Percentiles rank a stretch among this genome's conserved stretches.
Conservation (phyloP, 1,140 invertebrate species). For the Sitophilus oryzae region DNA sequence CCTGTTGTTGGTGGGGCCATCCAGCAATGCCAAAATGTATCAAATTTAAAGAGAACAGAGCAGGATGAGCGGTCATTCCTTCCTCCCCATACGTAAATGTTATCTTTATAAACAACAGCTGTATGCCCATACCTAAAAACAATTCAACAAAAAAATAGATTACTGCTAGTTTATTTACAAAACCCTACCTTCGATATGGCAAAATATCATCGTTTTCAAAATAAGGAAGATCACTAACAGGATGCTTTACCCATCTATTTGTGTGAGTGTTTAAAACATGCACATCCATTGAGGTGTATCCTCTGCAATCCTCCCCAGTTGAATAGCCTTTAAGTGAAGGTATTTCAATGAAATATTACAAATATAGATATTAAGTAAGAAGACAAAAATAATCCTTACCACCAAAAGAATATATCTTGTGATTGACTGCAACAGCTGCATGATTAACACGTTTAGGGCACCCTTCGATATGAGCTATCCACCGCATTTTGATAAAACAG, state of each 20-base stretch:
- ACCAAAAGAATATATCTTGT: slow-evolving; percentile 84
- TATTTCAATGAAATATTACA: too few relatives aligned
- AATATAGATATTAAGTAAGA: too few relatives aligned
- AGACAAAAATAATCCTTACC: too few relatives aligned
- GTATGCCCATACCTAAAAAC: slow-evolving; percentile 73
- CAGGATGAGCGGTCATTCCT: slow-evolving; percentile 78
- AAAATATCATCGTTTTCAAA: slow-evolving; percentile 43
- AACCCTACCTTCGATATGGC: slow-evolving; percentile 38
- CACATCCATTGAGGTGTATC: slow-evolving; percentile 72
- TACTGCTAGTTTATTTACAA: too few relatives aligned
- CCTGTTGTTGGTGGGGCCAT: slow-evolving; percentile 58
- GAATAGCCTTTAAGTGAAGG: slow-evolving; percentile 57
- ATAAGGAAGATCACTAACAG: slow-evolving; percentile 42
- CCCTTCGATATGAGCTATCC: slow-evolving; percentile 77
- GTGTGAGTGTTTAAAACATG: slow-evolving; percentile 77
- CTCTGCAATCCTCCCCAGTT: slow-evolving; percentile 68
- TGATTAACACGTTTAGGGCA: slow-evolving; percentile 81
- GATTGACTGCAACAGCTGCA: slow-evolving; percentile 76
- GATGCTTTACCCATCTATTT: slow-evolving; percentile 53
- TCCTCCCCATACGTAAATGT: slow-evolving; percentile 85
- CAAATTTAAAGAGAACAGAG: slow-evolving; percentile 71
- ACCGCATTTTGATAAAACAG: slow-evolving; percentile 48
- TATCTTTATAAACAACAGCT: slow-evolving; percentile 67
- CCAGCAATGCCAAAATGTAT: slow-evolving; percentile 69
- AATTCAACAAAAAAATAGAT: too few relatives aligned